These are phyloP conservation scores for Spinus pinus DNA, from an alignment of 2,797 vertebrate species.

Conservation along the genomic window DNA sequence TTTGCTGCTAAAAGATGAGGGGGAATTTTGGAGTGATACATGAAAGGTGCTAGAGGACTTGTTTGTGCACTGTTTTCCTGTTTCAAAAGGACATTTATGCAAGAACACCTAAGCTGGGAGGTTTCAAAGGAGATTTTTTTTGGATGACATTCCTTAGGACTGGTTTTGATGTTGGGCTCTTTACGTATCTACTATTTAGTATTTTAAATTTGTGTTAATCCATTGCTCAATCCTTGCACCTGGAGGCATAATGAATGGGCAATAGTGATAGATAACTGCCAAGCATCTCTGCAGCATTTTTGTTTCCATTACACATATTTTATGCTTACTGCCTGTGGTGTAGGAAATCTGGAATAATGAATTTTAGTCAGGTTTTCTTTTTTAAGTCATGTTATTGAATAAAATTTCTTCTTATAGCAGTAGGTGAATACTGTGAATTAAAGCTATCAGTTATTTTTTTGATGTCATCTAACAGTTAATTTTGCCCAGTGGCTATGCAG, in stretches of 20 bases:
- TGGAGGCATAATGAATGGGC: neutral
- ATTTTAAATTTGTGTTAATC: neutral
- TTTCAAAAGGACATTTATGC: neutral
- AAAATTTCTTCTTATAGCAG: neutral
- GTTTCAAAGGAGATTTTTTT: neutral
- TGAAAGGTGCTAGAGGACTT: neutral
- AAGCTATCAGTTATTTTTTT: neutral
- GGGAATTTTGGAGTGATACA: neutral
- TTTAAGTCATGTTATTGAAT: neutral
- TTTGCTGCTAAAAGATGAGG: neutral
- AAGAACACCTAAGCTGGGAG: neutral
- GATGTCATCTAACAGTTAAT: neutral
- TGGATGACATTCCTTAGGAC: neutral
- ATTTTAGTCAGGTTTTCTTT: neutral
- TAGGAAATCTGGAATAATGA: neutral
- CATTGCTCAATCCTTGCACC: neutral
- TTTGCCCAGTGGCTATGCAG: neutral
- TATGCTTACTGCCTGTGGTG: neutral
- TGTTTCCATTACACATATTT: neutral
- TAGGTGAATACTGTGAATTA: neutral
- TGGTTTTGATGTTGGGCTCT: neutral
- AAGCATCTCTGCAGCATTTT: neutral
- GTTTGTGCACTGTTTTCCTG: neutral
- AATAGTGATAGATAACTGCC: neutral
- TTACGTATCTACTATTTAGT: neutral